These are phyloP conservation scores for Drosophila parvula DNA, from an alignment of 1,140 invertebrate species.

Conservation along the genomic window DNA sequence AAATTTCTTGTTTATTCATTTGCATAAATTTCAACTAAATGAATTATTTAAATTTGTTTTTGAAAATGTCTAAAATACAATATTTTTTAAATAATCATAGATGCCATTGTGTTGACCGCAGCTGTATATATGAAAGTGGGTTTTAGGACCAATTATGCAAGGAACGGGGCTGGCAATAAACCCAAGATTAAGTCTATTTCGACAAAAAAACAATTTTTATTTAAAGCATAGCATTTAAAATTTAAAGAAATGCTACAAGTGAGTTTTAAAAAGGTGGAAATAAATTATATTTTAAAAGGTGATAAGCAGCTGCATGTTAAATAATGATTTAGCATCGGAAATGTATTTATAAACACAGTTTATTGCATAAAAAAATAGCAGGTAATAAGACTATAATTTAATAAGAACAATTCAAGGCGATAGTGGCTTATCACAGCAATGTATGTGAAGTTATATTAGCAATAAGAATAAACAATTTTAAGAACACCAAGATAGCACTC, in stretches of 20 bases:
- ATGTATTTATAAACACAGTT: neutral
- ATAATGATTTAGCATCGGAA: too few relatives aligned
- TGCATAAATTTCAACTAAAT: too few relatives aligned
- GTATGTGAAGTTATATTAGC: neutral
- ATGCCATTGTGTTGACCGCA: neutral
- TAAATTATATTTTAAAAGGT: too few relatives aligned
- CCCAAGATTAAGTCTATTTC: slow-evolving; percentile 22
- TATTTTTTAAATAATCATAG: neutral
- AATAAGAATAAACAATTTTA: neutral
- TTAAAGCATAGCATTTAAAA: neutral
- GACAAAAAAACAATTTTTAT: neutral
- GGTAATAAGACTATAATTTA: neutral
- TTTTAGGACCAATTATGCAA: slow-evolving; percentile 9
- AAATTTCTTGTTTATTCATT: too few relatives aligned
- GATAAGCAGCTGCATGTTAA: too few relatives aligned
- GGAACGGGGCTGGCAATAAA: neutral
- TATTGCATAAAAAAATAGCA: neutral
- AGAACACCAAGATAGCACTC: neutral
- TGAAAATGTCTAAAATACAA: too few relatives aligned
- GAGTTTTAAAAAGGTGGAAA: too few relatives aligned
- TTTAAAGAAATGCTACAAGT: too few relatives aligned
- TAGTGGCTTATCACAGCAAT: neutral
- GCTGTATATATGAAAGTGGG: neutral
- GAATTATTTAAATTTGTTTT: neutral
- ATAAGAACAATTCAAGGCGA: slow-evolving; percentile 2